Conservation (phyloP, 2,113 vertebrate species). For the Desmodus rotundus region DNA sequence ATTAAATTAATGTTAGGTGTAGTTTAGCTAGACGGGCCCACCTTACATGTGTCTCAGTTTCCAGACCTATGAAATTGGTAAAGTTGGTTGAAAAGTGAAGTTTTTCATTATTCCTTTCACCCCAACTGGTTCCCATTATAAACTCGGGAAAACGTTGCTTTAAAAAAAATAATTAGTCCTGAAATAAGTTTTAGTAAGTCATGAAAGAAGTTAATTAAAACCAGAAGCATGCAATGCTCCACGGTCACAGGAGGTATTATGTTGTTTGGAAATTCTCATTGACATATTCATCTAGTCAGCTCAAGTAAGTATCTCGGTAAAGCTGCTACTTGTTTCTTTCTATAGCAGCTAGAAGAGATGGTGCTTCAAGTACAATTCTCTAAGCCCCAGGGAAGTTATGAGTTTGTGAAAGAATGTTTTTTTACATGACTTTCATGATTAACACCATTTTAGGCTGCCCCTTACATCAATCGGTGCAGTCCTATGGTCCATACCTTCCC, state of each 20-base stretch:
- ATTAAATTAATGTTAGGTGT: not conserved
- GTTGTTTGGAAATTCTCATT: not conserved
- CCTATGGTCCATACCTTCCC: no score
- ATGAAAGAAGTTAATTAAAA: not conserved
- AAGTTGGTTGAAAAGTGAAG: not conserved
- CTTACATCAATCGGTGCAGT: not conserved
- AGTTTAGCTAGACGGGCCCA: not conserved
- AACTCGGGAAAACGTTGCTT: not conserved
- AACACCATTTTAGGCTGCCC: not conserved
- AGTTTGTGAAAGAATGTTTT: not conserved
- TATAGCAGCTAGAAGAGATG: not conserved
- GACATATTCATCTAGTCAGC: not conserved
- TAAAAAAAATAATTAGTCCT: slow-evolving; percentile 7
- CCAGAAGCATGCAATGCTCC: not conserved
- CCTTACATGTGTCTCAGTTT: not conserved
- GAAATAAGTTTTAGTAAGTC: not conserved
- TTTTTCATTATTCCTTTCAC: not conserved
- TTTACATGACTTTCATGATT: not conserved
- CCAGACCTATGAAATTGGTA: not conserved
- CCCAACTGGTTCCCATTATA: not conserved
- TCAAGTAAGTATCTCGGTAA: not conserved
- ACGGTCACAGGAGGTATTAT: not conserved
- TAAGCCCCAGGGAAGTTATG: not conserved
- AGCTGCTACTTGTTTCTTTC: not conserved
- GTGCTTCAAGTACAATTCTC: not conserved